These are phyloP conservation scores for Drepana falcataria DNA, from an alignment of 2,888 invertebrate species.

Conservation along the genomic window DNA sequence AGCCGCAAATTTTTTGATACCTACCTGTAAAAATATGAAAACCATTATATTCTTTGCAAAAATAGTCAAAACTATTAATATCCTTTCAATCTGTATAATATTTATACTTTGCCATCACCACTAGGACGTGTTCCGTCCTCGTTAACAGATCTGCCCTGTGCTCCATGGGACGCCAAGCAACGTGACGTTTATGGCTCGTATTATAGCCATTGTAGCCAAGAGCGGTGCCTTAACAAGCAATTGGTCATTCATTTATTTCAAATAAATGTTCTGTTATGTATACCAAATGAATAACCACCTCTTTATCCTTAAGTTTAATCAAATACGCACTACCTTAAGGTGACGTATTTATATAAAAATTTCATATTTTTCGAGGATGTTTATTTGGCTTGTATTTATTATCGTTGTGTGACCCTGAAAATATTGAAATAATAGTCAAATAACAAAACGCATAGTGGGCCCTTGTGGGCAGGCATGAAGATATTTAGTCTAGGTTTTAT, in stretches of 20 bases:
- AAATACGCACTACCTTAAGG: slow-evolving; percentile 5
- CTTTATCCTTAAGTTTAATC: neutral
- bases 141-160: slow-evolving; percentile 63
- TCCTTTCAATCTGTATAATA: neutral
- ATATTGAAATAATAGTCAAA: too few relatives aligned
- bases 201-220: slow-evolving; percentile 54
- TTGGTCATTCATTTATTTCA: slow-evolving; percentile 42
- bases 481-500: too few relatives aligned
- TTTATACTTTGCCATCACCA: slow-evolving; percentile 39
- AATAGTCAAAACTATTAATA: too few relatives aligned
- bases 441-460: too few relatives aligned
- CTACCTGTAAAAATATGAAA: too few relatives aligned
- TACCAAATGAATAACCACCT: slow-evolving; percentile 14
- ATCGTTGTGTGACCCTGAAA: too few relatives aligned
- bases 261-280: slow-evolving; percentile 18
- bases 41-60: too few relatives aligned
- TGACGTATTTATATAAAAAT: neutral
- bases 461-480: too few relatives aligned
- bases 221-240: slow-evolving; percentile 46
- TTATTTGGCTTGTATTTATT: too few relatives aligned
- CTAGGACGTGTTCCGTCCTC: slow-evolving; percentile 63
- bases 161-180: slow-evolving; percentile 63
- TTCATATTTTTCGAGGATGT: too few relatives aligned
- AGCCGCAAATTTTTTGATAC: too few relatives aligned
- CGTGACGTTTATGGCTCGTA: slow-evolving; percentile 66